These are phyloP conservation scores for Thalassophryne amazonica DNA, from an alignment of 2,797 vertebrate genomes.

Conservation along the genomic window DNA sequence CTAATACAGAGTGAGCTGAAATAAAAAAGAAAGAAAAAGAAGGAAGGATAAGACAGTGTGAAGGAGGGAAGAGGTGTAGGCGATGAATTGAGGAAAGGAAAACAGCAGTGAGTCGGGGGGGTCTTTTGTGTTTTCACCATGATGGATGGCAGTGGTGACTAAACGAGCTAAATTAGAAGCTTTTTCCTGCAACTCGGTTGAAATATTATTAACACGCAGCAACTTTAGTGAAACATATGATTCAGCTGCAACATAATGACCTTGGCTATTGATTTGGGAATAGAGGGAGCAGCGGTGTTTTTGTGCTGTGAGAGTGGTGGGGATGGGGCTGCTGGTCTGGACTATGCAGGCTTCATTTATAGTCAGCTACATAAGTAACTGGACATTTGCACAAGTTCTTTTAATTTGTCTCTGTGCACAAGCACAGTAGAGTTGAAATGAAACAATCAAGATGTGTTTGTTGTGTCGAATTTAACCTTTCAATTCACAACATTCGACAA, in stretches of 20 bases:
- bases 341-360: slow-evolving; percentile 44
- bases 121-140: slow-evolving; percentile 64
- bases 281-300: slow-evolving; percentile 24
- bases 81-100: slow-evolving; percentile 1
- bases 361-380: too few species aligned
- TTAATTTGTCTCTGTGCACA: too few species aligned
- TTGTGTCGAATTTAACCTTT: too few species aligned
- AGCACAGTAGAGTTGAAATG: too few species aligned
- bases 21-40: too few species aligned
- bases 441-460: too few species aligned
- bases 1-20: too few species aligned
- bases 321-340: slow-evolving; percentile 22
- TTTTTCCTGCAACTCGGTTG: slow-evolving; percentile 70
- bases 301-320: slow-evolving; percentile 8
- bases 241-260: slow-evolving; percentile 71
- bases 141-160: slow-evolving; percentile 72
- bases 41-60: neutral
- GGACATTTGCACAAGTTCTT: too few species aligned
- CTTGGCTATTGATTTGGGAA: slow-evolving; percentile 72
- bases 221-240: slow-evolving; percentile 72
- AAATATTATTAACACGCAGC: slow-evolving; percentile 74
- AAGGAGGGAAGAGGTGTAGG: neutral
- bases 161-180: slow-evolving; percentile 71
- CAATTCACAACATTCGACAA: too few species aligned
- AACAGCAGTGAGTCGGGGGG: slow-evolving; percentile 50